A percentile compares a stretch with the other conserved stretches of the same genome.
phyloP scores from a whole-genome alignment of 2,113 vertebrate genomes.

The Anolis sagrei region DNA sequence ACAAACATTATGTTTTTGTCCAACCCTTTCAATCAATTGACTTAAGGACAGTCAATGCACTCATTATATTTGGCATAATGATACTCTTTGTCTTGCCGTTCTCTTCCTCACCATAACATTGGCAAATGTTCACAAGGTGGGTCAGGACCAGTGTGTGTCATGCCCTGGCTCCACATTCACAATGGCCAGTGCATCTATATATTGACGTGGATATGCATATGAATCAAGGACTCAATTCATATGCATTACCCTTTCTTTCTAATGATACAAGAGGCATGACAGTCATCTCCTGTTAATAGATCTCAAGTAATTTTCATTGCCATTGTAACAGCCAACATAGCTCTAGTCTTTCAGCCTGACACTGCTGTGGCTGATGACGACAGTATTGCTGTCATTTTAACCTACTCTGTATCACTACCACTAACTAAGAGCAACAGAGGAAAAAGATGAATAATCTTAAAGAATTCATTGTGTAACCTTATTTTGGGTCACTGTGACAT shows the following conservation, averaged over 20 bases:
- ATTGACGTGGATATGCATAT: too few species aligned
- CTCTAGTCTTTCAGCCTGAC: neutral
- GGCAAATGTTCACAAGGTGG: too few species aligned
- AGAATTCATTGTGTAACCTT: constrained; percentile 66
- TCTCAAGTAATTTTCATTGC: neutral
- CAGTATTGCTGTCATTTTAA: neutral
- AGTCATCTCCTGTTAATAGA: neutral
- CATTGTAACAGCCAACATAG: neutral
- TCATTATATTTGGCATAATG: neutral
- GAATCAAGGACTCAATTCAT: neutral
- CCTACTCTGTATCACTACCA: neutral
- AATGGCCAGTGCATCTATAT: neutral
- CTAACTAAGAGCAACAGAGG: neutral
- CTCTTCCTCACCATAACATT: neutral
- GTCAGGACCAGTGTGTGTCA: too few species aligned
- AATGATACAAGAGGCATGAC: neutral
- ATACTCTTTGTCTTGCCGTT: neutral
- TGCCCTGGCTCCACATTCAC: neutral
- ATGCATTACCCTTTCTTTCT: neutral
- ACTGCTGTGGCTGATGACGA: neutral
- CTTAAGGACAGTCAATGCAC: neutral
- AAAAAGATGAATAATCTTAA: constrained; percentile 56
- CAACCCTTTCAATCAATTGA: neutral
- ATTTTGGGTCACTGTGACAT: constrained; percentile 71
- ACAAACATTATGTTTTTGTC: too few species aligned